phyloP scores from a whole-genome alignment of 92 coral and sea anemone genomes.

The Epizoanthus rinbou region DNA sequence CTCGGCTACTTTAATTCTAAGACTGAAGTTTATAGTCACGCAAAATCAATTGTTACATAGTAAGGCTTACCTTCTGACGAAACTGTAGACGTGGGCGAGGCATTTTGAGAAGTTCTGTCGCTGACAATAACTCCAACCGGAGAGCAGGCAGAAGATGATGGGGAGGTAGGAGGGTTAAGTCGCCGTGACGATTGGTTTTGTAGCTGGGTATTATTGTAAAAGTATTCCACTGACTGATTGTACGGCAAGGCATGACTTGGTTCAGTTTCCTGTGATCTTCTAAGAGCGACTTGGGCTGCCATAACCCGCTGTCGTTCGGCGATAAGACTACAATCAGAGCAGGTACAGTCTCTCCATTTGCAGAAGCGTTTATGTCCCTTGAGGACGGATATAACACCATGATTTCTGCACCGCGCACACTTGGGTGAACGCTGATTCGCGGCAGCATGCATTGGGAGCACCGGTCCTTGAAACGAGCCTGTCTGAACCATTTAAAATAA shows the following conservation, averaged over 20 bases:
- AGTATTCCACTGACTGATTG: constrained; percentile 21
- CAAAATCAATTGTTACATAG: neutral
- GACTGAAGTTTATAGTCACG: neutral
- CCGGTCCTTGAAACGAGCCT: constrained; percentile 41
- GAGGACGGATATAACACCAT: constrained; percentile 93
- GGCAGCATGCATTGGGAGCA: constrained; percentile 35
- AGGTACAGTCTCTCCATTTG: constrained; percentile 98
- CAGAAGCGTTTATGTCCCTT: constrained; percentile 99
- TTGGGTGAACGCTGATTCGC: constrained; percentile 85
- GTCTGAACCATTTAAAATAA: constrained; percentile 47
- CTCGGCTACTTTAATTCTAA: neutral
- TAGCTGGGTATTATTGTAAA: constrained; percentile 5
- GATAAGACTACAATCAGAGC: constrained; percentile 92
- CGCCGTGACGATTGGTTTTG: constrained; percentile 16
- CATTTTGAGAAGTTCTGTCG: constrained; percentile 23
- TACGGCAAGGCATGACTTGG: constrained; percentile 35
- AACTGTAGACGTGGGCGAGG: constrained; percentile 27
- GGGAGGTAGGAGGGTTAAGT: neutral
- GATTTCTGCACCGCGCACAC: constrained; percentile 98
- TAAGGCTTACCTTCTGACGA: constrained; percentile 37
- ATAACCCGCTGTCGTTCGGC: constrained; percentile 98
- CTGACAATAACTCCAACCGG: constrained; percentile 28
- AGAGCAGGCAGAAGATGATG: constrained; percentile 25
- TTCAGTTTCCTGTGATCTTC: constrained; percentile 95
- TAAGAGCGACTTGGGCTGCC: constrained; percentile 98